These are phyloP conservation scores for Uloborus plumipes DNA, from an alignment of 2,888 invertebrate species.

Conservation along the genomic window DNA sequence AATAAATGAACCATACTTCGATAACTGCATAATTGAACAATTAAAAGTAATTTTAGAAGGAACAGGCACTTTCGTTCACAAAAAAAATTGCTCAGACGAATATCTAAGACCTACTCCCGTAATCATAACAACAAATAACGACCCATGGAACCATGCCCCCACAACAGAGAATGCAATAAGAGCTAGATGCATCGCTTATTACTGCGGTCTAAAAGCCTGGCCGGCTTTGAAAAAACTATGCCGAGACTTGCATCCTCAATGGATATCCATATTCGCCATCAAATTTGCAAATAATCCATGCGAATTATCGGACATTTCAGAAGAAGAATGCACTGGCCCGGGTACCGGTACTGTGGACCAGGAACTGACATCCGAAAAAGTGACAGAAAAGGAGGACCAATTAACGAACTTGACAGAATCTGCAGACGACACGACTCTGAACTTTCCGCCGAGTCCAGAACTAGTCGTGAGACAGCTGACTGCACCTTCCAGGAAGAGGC, in stretches of 20 bases:
- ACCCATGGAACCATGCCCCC: constrained; percentile 1
- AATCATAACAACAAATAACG: background rate
- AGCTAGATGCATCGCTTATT: background rate
- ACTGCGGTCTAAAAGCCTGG: constrained; percentile 21
- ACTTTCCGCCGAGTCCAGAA: no score
- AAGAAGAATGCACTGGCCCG: background rate
- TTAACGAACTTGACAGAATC: background rate
- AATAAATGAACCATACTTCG: constrained; percentile 33
- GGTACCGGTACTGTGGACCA: constrained; percentile 12
- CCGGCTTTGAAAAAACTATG: background rate
- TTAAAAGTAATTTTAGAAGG: constrained; percentile 24
- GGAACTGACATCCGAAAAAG: background rate
- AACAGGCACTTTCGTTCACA: constrained; percentile 9
- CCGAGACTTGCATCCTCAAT: background rate
- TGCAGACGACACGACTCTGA: background rate
- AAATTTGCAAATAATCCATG: no score
- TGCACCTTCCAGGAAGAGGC: no score
- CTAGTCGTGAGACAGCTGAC: no score
- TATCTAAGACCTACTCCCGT: constrained; percentile 13
- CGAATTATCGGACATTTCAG: background rate
- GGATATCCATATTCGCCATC: background rate
- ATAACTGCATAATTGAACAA: background rate
- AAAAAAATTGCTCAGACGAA: constrained; percentile 10
- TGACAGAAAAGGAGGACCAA: constrained; percentile 1
- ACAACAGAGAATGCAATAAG: background rate